These are phyloP conservation scores for Melieria picta DNA, from an alignment of 2,888 invertebrate genomes.

Conservation along the genomic window DNA sequence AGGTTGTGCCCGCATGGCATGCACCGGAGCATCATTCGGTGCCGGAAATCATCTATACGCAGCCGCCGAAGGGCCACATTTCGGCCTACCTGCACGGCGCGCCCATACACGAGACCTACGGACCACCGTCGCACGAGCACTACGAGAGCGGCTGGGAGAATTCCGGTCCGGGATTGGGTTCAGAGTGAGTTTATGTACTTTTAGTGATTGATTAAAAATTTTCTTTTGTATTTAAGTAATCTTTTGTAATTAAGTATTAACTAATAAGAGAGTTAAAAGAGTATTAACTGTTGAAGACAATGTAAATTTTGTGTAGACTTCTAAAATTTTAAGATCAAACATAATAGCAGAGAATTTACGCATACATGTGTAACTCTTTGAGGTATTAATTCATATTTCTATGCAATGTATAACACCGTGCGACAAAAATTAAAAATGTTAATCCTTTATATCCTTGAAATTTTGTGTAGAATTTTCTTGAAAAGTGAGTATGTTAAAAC, in stretches of 20 bases:
- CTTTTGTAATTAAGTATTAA: background rate
- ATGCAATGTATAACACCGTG: too few species aligned
- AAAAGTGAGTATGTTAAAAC: too few species aligned
- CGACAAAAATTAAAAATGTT: too few species aligned
- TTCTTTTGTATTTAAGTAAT: background rate
- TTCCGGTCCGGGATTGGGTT: conserved; percentile 73
- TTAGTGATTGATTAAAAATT: background rate
- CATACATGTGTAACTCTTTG: too few species aligned
- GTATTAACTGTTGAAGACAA: too few species aligned
- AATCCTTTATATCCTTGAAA: too few species aligned
- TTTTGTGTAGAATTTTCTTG: too few species aligned
- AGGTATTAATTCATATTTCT: too few species aligned
- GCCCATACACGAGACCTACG: conserved; percentile 57
- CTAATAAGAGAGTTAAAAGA: too few species aligned
- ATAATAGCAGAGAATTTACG: too few species aligned
- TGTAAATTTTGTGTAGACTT: too few species aligned
- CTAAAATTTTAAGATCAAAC: too few species aligned
- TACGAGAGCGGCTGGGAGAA: conserved; percentile 71
- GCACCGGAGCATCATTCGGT: conserved; percentile 53
- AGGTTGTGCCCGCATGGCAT: conserved; percentile 63
- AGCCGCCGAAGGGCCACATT: conserved; percentile 63
- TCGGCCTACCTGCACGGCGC: conserved; percentile 61
- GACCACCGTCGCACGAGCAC: conserved; percentile 65
- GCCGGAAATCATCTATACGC: conserved; percentile 63
- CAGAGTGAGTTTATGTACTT: conserved; percentile 68